These are phyloP conservation scores for Cladopsammia gracilis DNA, from an alignment of 64 coral and sea anemone genomes.

Conservation along the genomic window DNA sequence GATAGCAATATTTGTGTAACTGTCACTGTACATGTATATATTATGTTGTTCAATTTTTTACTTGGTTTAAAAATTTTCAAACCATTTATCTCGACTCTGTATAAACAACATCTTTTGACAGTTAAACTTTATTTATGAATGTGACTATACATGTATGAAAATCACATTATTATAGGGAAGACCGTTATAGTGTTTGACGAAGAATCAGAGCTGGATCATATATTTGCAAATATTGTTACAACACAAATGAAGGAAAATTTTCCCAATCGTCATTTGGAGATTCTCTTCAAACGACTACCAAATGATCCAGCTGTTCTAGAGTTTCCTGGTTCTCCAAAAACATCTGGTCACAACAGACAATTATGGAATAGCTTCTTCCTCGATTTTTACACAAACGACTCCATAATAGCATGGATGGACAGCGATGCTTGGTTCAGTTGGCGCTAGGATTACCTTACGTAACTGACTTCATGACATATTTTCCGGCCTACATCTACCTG, in stretches of 20 bases:
- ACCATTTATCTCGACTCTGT: no score
- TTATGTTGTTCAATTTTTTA: no score
- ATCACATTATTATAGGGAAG: no score
- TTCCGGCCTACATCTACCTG: no score
- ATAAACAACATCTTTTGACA: no score
- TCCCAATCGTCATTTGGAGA: constrained; percentile 33
- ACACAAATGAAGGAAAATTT: background rate
- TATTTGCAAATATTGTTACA: background rate
- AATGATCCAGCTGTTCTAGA: background rate
- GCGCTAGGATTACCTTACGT: background rate
- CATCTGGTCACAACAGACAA: background rate
- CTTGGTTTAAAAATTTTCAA: no score
- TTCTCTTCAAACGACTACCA: constrained; percentile 29
- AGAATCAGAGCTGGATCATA: constrained; percentile 14
- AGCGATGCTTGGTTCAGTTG: background rate
- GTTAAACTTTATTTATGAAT: no score
- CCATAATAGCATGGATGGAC: background rate
- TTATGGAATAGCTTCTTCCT: background rate
- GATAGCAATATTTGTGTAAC: no score
- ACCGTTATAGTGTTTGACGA: constrained; percentile 48
- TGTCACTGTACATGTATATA: no score
- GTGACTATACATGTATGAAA: no score
- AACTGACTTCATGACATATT: no score
- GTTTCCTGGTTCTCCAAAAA: background rate
- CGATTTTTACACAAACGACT: background rate